Evolutionary conservation across 2,113 vertebrate species (phyloP).

Genomic region (Daphoenositta chrysoptera): DNA sequence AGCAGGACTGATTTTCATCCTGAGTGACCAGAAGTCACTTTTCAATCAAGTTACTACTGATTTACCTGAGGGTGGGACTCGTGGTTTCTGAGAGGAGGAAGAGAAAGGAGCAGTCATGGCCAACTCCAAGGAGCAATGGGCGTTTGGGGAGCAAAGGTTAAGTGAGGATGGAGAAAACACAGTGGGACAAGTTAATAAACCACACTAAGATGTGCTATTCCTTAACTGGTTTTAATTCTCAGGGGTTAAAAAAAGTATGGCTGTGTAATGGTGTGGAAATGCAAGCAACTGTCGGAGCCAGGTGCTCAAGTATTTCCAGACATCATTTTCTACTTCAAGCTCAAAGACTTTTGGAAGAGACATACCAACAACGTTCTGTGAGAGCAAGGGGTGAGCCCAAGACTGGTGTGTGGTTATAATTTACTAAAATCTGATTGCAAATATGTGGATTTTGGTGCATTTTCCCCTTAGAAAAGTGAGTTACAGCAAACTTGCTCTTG

Average conservation of each 20-base stretch:
- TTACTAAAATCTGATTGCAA: neutral
- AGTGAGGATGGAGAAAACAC: neutral
- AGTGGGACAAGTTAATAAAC: conserved; percentile 4
- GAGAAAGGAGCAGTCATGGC: neutral
- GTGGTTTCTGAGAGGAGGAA: neutral
- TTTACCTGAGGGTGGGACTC: neutral
- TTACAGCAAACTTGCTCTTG: neutral
- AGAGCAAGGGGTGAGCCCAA: neutral
- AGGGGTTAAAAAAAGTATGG: neutral
- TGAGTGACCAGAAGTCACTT: neutral
- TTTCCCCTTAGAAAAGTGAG: neutral
- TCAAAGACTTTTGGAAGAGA: neutral
- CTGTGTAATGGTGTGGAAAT: neutral
- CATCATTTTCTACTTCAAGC: neutral
- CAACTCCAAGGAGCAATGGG: neutral
- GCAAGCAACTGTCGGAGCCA: neutral
- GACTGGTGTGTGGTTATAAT: neutral
- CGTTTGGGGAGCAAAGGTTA: neutral
- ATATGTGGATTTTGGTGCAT: neutral
- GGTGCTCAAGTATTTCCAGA: neutral
- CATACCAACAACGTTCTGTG: neutral
- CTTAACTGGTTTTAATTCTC: conserved; percentile 27
- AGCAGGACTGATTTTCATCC: neutral
- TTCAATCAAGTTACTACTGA: neutral
- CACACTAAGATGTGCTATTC: neutral